These are phyloP conservation scores for Trisateles emortualis DNA, from an alignment of 2,888 invertebrate species.

Conservation along the genomic window DNA sequence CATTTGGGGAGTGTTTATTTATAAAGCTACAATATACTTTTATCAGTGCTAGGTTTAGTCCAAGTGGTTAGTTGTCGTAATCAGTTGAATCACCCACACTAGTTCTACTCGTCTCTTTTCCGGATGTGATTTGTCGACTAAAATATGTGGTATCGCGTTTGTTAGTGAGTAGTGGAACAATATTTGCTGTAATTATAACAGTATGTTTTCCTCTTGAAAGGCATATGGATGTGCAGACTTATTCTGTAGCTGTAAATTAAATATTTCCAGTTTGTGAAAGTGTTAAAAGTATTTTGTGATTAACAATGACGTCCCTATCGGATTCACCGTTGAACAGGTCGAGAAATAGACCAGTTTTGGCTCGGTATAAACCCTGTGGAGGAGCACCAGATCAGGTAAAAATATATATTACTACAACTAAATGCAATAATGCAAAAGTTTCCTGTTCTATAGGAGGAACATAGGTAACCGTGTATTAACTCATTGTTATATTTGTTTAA, in stretches of 20 bases:
- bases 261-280: slow-evolving; percentile 26
- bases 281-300: slow-evolving; percentile 37
- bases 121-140: slow-evolving; percentile 86
- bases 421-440: slow-evolving; percentile 18
- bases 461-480: neutral
- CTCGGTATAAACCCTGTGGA: slow-evolving; percentile 73
- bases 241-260: slow-evolving; percentile 21
- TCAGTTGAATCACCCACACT: slow-evolving; percentile 77
- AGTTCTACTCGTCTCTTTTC: slow-evolving; percentile 70
- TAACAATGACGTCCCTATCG: slow-evolving; percentile 73
- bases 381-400: slow-evolving; percentile 73
- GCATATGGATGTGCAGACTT: slow-evolving; percentile 62
- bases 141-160: slow-evolving; percentile 82
- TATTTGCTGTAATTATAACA: slow-evolving; percentile 73
- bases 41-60: slow-evolving; percentile 69
- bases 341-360: slow-evolving; percentile 76
- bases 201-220: slow-evolving; percentile 78
- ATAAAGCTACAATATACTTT: slow-evolving; percentile 58
- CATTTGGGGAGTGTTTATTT: slow-evolving; percentile 53
- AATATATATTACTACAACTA: slow-evolving; percentile 5
- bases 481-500: neutral
- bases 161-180: slow-evolving; percentile 68
- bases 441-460: slow-evolving; percentile 16
- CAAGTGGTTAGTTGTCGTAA: slow-evolving; percentile 67
- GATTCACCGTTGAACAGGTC: slow-evolving; percentile 75